Evolutionary conservation across 2,888 invertebrate species (phyloP), one percentile per base, ranked within the genome.

Genomic region (Nymphalis polychloros): DNA sequence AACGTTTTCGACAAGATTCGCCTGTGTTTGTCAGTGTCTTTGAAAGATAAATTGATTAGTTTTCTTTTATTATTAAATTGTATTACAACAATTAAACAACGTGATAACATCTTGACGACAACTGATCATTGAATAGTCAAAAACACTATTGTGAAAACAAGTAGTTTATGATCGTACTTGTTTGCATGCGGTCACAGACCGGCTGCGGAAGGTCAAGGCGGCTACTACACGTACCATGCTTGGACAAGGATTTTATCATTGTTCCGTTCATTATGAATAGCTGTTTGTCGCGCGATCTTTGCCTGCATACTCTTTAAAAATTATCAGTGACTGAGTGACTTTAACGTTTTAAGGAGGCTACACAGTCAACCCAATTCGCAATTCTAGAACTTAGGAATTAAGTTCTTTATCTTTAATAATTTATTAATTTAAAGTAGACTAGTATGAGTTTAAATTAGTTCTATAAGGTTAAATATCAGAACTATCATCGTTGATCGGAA

Each of bases 171-270:
- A 66, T 41, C 64, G 62, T 68, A 72, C 72, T 78, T 76, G 73
- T 78, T 79, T 76, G 77, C 76, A 80, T 78, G 81, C 84, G 84
- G 87, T 82, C 84, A 84, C 80, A 83, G 82, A 84, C 83, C 85
- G 82, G 75, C 80, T 79, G 76, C 75, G 79, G 83, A 88, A 89
- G 88, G 88, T 88, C 87, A 89, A 85, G 72, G 71, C 59, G 65
- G 57, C 61, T 63, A 64, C 69, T 62, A 46, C 55, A 64, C 61
- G 64, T 66, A 60, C 63, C 67, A 64, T 52, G 50, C 69, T 63
- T 53, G 50, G 50, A 74, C 75, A 76, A 68, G 64, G 64, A 63
- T 67, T 74, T 82, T 83, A 83, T 82, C 81, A 79, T 63, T 69
- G 81, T 86, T 84, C 85, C 84, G 60, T 66, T 31, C n/a, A 27